Evolutionary conservation across 1,140 invertebrate genomes (phyloP), one percentile per base, ranked within the genome.

Genomic region (Eriocheir sinensis): DNA sequence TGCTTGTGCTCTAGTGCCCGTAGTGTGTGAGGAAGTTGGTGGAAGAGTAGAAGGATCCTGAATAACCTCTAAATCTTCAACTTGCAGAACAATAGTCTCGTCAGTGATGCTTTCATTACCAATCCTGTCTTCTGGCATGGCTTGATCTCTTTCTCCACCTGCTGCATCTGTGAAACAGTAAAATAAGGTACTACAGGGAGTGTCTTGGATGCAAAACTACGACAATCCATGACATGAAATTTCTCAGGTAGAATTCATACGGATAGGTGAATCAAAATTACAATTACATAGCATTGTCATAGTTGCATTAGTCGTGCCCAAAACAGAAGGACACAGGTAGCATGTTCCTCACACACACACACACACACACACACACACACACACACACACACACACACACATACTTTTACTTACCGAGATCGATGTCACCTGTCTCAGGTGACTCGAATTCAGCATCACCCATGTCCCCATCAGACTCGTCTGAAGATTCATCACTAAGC

Each of bases 1-100:
- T 53, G 89, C 48, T 91, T 91, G 40, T 44, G 89, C 32, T 91
- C n/a, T n/a, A n/a, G 30, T 91, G 53, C 34, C 36, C 30, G 40
- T 60, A 91, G 89, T 91, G 89, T 91, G 8, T 89, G 86, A 89
- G 9, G 34, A n/a, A n/a, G n/a, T n/a, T n/a, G n/a, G n/a, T n/a
- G n/a, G n/a, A n/a, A n/a, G n/a, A n/a, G n/a, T n/a, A n/a, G n/a
- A n/a, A n/a, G n/a, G n/a, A n/a, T n/a, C n/a, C n/a, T n/a, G n/a
- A n/a, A n/a, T n/a, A 89, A 89, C 32, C 36, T 89, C 36, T 89
- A 44, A 89, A 89, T 89, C 38, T 12, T 89, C n/a, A n/a, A n/a
- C n/a, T n/a, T 40, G 21, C n/a, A 40, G 32, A 15, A 15, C 80
- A 32, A 32, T 2, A n/a, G 36, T 36, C 27, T n/a, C 0, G n/a